These are phyloP conservation scores for Stenolophus ochropezus DNA, from an alignment of 2,888 invertebrate genomes.

Conservation along the genomic window DNA sequence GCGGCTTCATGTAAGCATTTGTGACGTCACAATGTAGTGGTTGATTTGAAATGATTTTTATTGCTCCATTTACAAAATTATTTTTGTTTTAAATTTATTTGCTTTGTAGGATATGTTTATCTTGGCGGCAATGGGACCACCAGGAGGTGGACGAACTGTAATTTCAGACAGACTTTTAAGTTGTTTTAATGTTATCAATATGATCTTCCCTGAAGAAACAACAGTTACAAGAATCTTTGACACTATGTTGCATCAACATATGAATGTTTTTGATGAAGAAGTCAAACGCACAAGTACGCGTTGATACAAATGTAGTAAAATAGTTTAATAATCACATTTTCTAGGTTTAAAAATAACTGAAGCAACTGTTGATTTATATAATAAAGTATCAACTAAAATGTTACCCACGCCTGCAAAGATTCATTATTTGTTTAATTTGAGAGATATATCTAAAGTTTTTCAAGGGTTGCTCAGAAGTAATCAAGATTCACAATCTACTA, in stretches of 20 bases:
- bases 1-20: no score
- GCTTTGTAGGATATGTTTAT: conserved; percentile 85
- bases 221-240: conserved; percentile 89
- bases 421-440: conserved; percentile 91
- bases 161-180: conserved; percentile 87
- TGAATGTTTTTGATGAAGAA: conserved; percentile 86
- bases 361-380: conserved; percentile 87
- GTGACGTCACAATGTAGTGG: no score
- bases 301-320: conserved; percentile 26
- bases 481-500: conserved; percentile 85
- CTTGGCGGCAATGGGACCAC: conserved; percentile 89
- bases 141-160: conserved; percentile 89
- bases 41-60: no score
- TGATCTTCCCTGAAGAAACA: conserved; percentile 88
- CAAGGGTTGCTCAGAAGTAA: conserved; percentile 88
- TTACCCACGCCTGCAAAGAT: conserved; percentile 92
- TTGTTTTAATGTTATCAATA: conserved; percentile 84
- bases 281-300: conserved; percentile 81
- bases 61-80: background rate
- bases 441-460: conserved; percentile 91
- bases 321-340: conserved; percentile 29
- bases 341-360: conserved; percentile 77
- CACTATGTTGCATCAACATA: conserved; percentile 87
- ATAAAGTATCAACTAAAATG: conserved; percentile 82
- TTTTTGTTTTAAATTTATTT: conserved; percentile 55